A percentile compares a stretch with the other conserved stretches of the same genome.
These are phyloP conservation scores for Larimichthys crocea DNA, from an alignment of 2,113 vertebrate species.

Conservation along the genomic window DNA sequence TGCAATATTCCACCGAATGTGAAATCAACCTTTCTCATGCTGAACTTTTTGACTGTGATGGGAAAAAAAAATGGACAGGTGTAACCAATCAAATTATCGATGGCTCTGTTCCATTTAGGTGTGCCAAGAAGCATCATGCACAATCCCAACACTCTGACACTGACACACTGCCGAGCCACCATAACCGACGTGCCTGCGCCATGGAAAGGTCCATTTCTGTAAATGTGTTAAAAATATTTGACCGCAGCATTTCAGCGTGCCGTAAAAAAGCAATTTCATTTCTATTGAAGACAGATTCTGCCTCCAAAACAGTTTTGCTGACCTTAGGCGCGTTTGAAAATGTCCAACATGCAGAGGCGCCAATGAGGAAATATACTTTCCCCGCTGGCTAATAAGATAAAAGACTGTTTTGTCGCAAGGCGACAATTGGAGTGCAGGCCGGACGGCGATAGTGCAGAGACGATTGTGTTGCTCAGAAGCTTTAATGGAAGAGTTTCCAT, in stretches of 20 bases:
- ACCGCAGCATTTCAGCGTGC: too few species aligned
- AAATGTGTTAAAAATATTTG: not conserved
- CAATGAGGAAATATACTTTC: not conserved
- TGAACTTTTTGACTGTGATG: not conserved
- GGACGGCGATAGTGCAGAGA: not conserved
- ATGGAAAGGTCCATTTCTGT: not conserved
- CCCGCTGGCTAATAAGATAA: slow-evolving; percentile 23
- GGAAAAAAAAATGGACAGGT: not conserved
- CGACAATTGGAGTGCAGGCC: slow-evolving; percentile 23
- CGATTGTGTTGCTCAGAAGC: not conserved
- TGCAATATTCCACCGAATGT: not conserved
- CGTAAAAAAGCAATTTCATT: not conserved
- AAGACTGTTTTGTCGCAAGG: slow-evolving; percentile 3
- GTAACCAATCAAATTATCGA: not conserved
- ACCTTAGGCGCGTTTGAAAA: slow-evolving; percentile 21
- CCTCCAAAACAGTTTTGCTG: not conserved
- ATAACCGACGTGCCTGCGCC: not conserved
- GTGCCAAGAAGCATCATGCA: not conserved
- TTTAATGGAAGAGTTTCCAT: slow-evolving; percentile 5
- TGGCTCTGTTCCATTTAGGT: not conserved
- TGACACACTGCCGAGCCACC: not conserved
- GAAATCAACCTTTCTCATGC: not conserved
- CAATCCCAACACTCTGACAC: not conserved
- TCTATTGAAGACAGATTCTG: not conserved
- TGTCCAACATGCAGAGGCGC: not conserved